Conservation (phyloP, 2,113 vertebrate genomes). For the Pterocles burchelli region DNA sequence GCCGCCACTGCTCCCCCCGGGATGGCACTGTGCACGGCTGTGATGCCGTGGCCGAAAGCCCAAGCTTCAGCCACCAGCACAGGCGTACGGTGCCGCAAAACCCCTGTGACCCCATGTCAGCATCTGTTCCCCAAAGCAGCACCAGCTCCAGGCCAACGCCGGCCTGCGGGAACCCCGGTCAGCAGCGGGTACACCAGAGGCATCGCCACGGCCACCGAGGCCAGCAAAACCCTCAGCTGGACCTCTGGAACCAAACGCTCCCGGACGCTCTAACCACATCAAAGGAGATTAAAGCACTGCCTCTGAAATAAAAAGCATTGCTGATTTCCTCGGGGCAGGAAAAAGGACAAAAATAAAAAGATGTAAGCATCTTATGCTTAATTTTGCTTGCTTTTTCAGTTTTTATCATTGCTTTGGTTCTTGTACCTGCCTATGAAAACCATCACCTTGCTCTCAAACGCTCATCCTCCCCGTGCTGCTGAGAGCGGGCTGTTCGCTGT, state of each 20-base stretch:
- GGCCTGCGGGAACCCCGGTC: not conserved
- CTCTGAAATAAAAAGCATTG: not conserved
- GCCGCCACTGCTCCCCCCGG: not conserved
- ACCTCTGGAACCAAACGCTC: not conserved
- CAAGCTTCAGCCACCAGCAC: not conserved
- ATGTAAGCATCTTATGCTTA: not conserved
- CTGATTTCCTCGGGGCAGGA: not conserved
- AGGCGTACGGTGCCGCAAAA: not conserved
- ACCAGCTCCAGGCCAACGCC: not conserved
- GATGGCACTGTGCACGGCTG: not conserved
- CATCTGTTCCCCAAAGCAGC: not conserved
- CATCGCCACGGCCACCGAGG: not conserved
- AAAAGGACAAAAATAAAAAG: rapidly evolving
- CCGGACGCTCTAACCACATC: rapidly evolving
- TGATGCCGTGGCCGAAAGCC: too few species aligned
- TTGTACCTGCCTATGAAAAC: not conserved
- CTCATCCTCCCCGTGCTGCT: too few species aligned
- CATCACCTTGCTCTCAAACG: not conserved
- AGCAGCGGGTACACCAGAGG: not conserved
- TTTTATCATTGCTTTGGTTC: not conserved
- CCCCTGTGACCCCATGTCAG: not conserved
- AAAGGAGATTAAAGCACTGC: not conserved
- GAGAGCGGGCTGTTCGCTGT: not conserved
- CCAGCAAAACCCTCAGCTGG: not conserved
- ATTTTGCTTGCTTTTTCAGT: not conserved